Base-by-base conservation (phyloP, 2,888 invertebrate genomes). In the Idaea straminata region DNA sequence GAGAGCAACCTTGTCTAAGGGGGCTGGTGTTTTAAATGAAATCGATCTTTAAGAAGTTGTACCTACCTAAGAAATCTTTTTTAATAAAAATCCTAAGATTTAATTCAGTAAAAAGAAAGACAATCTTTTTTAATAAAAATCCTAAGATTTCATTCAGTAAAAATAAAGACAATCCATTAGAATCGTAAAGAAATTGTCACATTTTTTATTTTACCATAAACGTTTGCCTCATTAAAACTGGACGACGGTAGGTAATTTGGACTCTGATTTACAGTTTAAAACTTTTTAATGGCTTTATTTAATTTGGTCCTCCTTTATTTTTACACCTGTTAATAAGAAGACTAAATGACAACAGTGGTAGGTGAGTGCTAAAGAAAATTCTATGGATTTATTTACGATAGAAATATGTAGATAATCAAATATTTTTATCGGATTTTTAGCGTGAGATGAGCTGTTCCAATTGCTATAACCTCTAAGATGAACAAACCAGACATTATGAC, bases 111-210 rank as follows among this genome's bases (percentile, higher is more conserved):
- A 38, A 38, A 38, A 38, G 38, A 38, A 38, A 38, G 38, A 38
- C 5, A 38, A 13, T 38, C 6, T 38, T 36, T 36, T 36, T 36
- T 36, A 36, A 47, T 47, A 10, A 47, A 6, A 47, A 47, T 10
- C 7, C 2, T 10, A 47, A 6, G 13, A 47, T 10, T 47, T 47
- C 0, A 47, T 47, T 7, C 47, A 47, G 47, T 47, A 47, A 7
- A 47, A 47, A 47, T 5, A 47, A 47, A 47, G 47, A 47, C 47
- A 47, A 47, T 47, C 47, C 13, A 71, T 74, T 72, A 70, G 63
- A 74, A 77, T 81, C 83, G 77, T 85, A 82, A 84, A 82, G 83
- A 83, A 83, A 82, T 84, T 83, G 83, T 82, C 83, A 83, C 81
- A 74, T 80, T 47, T 83, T 86, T 85, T 85, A 84, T 82, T 25